Conservation (phyloP, 2,797 vertebrate species). For the Molossus molossus region DNA sequence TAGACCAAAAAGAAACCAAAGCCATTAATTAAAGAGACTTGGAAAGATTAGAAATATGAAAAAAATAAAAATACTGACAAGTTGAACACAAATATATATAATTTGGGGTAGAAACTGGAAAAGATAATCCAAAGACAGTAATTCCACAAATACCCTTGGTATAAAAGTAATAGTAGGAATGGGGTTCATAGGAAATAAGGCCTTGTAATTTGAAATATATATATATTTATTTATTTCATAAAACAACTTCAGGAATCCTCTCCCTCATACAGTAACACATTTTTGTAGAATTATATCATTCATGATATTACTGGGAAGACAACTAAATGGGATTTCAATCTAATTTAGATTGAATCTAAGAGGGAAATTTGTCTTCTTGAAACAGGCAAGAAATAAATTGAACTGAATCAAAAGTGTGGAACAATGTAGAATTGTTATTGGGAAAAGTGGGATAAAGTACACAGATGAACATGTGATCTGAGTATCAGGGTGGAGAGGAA, state of each 20-base stretch:
- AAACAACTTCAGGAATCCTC: constrained; percentile 28
- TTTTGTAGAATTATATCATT: not conserved
- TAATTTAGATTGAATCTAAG: constrained; percentile 43
- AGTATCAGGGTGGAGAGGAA: constrained; percentile 29
- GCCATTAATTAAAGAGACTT: constrained; percentile 55
- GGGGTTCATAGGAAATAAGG: not conserved
- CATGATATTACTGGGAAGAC: not conserved
- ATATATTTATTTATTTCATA: not conserved
- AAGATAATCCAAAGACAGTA: not conserved
- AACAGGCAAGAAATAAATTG: constrained; percentile 9
- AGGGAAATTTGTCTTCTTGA: constrained; percentile 45
- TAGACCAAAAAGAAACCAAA: constrained; percentile 65
- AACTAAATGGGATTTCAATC: constrained; percentile 25
- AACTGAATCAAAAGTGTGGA: constrained; percentile 6
- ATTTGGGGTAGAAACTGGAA: constrained; percentile 16
- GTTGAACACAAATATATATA: not conserved
- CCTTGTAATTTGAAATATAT: not conserved
- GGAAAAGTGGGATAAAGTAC: constrained; percentile 40
- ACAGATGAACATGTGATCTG: constrained; percentile 44
- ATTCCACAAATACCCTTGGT: not conserved
- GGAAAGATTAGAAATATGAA: constrained; percentile 59
- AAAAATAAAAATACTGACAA: not conserved
- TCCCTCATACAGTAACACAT: not conserved
- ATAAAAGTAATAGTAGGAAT: constrained; percentile 23
- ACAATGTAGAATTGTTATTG: not conserved